These are phyloP conservation scores for Acronicta aceris DNA, from an alignment of 2,888 invertebrate genomes.

Conservation along the genomic window DNA sequence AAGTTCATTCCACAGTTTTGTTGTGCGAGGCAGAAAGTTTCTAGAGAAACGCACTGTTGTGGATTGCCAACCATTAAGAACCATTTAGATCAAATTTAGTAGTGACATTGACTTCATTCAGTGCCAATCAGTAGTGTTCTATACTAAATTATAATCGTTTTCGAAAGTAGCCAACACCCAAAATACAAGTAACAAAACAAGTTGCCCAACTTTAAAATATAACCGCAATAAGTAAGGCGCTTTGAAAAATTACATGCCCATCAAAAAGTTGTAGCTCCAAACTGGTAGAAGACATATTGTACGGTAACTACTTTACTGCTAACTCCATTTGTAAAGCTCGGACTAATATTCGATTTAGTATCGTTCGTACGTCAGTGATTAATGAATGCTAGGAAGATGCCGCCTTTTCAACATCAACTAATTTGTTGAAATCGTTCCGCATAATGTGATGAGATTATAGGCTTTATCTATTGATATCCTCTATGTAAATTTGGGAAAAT, in stretches of 20 bases:
- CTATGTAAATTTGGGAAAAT: conserved; percentile 32
- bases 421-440: conserved; percentile 47
- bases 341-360: conserved; percentile 55
- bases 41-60: too few species aligned
- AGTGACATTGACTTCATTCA: not conserved
- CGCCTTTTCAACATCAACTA: conserved; percentile 50
- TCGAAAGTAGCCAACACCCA: conserved; percentile 49
- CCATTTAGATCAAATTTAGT: not conserved
- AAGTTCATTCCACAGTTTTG: too few species aligned
- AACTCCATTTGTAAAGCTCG: conserved; percentile 49
- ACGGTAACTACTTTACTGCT: conserved; percentile 40
- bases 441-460: conserved; percentile 34
- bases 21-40: too few species aligned
- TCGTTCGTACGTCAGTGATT: conserved; percentile 44
- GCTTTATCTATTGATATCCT: conserved; percentile 25
- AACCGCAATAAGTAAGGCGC: conserved; percentile 49
- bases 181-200: conserved; percentile 44
- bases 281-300: conserved; percentile 55
- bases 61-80: too few species aligned
- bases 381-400: conserved; percentile 47
- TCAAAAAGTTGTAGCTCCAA: conserved; percentile 45
- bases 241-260: conserved; percentile 57
- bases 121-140: conserved; percentile 20
- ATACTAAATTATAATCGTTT: conserved; percentile 34
- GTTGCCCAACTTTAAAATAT: conserved; percentile 49